These are phyloP conservation scores for Acromyrmex echinatior DNA, from an alignment of 1,140 invertebrate species.

Conservation along the genomic window DNA sequence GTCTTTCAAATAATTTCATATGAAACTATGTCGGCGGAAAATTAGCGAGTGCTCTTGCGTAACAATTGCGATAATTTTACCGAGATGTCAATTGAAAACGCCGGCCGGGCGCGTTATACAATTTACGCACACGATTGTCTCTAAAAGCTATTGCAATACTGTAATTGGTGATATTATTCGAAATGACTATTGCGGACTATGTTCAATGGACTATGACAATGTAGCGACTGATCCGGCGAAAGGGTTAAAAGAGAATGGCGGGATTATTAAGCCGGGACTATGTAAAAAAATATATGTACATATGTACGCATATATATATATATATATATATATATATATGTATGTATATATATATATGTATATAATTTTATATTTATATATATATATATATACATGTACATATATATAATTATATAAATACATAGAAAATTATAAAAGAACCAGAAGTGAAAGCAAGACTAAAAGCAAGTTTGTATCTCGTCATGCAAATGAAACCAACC, in stretches of 20 bases:
- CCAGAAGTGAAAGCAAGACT: background rate
- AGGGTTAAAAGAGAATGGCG: slow-evolving; percentile 47
- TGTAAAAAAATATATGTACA: slow-evolving; percentile 70
- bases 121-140: slow-evolving; percentile 75
- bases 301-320: slow-evolving; percentile 53
- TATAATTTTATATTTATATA: slow-evolving; percentile 45
- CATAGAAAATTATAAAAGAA: slow-evolving; percentile 82
- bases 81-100: slow-evolving; percentile 31
- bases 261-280: slow-evolving; percentile 25
- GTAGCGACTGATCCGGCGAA: slow-evolving; percentile 42
- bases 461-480: slow-evolving; percentile 43
- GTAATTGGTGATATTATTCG: slow-evolving; percentile 84
- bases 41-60: slow-evolving; percentile 12
- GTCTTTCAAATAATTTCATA: slow-evolving; percentile 13
- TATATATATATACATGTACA: slow-evolving; percentile 62
- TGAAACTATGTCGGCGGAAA: slow-evolving; percentile 19
- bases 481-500: slow-evolving; percentile 33
- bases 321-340: background rate
- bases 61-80: slow-evolving; percentile 48
- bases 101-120: slow-evolving; percentile 58
- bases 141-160: slow-evolving; percentile 86
- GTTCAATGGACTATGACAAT: slow-evolving; percentile 74
- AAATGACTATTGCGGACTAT: slow-evolving; percentile 86
- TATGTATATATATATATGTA: background rate
- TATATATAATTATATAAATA: slow-evolving; percentile 83